These are phyloP conservation scores for Xiphophorus hellerii DNA, from an alignment of 2,113 vertebrate species.

Conservation along the genomic window DNA sequence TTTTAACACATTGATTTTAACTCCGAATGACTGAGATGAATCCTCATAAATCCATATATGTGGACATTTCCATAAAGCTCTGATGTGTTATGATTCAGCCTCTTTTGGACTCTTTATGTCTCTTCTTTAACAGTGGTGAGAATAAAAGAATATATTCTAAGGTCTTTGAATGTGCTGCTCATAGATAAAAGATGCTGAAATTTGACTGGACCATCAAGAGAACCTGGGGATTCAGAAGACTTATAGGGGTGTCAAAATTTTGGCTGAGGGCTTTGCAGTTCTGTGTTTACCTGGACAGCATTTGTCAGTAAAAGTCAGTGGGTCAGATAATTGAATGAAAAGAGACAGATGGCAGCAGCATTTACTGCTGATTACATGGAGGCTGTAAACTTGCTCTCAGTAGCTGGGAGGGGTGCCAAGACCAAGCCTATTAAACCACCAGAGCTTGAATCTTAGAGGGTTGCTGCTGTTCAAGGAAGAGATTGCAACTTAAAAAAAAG, in stretches of 20 bases:
- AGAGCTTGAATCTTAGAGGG: constrained; percentile 61
- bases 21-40: constrained; percentile 28
- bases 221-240: constrained; percentile 37
- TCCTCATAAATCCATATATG: constrained; percentile 34
- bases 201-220: constrained; percentile 19
- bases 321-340: constrained; percentile 81
- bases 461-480: constrained; percentile 31
- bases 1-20: constrained; percentile 41
- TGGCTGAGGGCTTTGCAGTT: constrained; percentile 47
- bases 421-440: constrained; percentile 71
- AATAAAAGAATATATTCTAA: constrained; percentile 13
- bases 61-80: constrained; percentile 15
- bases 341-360: constrained; percentile 80
- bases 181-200: constrained; percentile 5
- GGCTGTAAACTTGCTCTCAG: constrained; percentile 75
- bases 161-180: constrained; percentile 13
- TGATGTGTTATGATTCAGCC: constrained; percentile 14
- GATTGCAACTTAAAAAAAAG: constrained; percentile 30
- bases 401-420: constrained; percentile 62
- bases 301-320: constrained; percentile 79
- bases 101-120: neutral
- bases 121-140: constrained; percentile 11
- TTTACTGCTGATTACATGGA: constrained; percentile 83
- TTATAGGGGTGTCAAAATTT: constrained; percentile 44
- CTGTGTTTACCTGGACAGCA: constrained; percentile 70